Evolutionary conservation across 1,140 invertebrate genomes (phyloP).

Genomic region (Neocloeon triangulifer): DNA sequence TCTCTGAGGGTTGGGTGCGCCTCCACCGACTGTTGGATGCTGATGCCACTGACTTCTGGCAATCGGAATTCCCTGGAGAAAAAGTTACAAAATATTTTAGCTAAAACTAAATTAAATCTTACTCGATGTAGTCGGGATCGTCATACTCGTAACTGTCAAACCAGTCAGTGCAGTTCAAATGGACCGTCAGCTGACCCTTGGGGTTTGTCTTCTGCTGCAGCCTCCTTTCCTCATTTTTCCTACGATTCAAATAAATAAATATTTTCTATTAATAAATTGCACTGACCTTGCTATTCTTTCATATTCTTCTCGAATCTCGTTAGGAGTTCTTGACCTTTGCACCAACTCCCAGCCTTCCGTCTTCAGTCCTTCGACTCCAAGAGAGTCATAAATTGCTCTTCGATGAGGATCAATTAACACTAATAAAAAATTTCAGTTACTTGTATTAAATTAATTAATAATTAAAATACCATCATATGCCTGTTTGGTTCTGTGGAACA

Average conservation of each 20-base stretch:
- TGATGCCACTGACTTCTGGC: slow-evolving; percentile 78
- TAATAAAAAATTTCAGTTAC: slow-evolving; percentile 16
- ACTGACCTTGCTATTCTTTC: slow-evolving; percentile 43
- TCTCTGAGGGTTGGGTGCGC: slow-evolving; percentile 69
- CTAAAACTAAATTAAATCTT: slow-evolving; percentile 11
- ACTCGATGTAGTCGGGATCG: slow-evolving; percentile 46
- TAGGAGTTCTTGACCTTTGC: slow-evolving; percentile 67
- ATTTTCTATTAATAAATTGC: not conserved
- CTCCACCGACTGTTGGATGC: slow-evolving; percentile 78
- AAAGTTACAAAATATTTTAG: too few relatives aligned
- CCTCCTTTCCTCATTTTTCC: slow-evolving; percentile 57
- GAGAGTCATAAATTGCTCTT: slow-evolving; percentile 57
- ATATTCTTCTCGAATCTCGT: slow-evolving; percentile 87
- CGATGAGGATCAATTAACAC: slow-evolving; percentile 55
- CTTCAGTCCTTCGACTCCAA: slow-evolving; percentile 57
- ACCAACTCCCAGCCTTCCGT: slow-evolving; percentile 85
- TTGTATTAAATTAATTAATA: too few relatives aligned
- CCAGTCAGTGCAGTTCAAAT: slow-evolving; percentile 79
- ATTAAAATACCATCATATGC: slow-evolving; percentile 91
- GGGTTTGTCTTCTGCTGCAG: slow-evolving; percentile 78
- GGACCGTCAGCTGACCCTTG: slow-evolving; percentile 61
- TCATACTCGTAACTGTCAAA: slow-evolving; percentile 40
- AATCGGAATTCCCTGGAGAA: slow-evolving; percentile 24
- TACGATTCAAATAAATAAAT: slow-evolving; percentile 8
- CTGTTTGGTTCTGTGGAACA: slow-evolving; percentile 79